Evolutionary conservation across 1,140 invertebrate species (phyloP), one percentile per base, ranked within the genome.

Genomic region (Drosophila elegans): DNA sequence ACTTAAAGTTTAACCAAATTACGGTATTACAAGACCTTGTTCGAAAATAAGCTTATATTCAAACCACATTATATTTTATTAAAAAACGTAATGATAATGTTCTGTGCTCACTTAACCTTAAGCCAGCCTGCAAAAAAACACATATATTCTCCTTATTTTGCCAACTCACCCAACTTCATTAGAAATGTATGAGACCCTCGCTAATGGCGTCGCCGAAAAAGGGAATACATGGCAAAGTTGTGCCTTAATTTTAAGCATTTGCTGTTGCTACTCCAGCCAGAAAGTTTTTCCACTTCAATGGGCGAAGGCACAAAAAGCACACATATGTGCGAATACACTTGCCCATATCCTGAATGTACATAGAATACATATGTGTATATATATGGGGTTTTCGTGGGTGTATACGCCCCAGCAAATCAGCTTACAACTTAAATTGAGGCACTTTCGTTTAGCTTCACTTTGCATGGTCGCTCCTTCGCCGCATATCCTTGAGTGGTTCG

Each of bases 361-460:
- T 76, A 56, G 1, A 21, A 21, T 51, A 42, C 4, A 38, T 53
- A 6, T 53, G 1, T 36, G 7, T 56, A 54, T n/a, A 25, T 48
- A 54, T 67, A 38, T 64, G 46, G 10, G 51, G 57, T n/a, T 72
- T 51, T 51, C 51, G 41, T 41, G 44, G 51, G 32, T 36, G 49
- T 54, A 42, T 60, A 75, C 63, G 69, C 68, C 83, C 73, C 56
- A 52, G 76, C 80, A 88, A 88, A 88, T 89, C 84, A 89, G 84
- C 84, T 88, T 88, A 88, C 73, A 90, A 88, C 84, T 88, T 88
- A 90, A 88, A 88, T 88, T 88, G 84, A 88, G 85, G 84, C 85
- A 88, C 84, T 88, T 88, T 88, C 84, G 84, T 88, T 88, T 89
- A 89, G 84, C 85, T 90, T 85, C 57, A 80, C 85, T 88, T 88